phyloP scores from a whole-genome alignment of 1,140 invertebrate species.

The Sesamia nonagrioides region DNA sequence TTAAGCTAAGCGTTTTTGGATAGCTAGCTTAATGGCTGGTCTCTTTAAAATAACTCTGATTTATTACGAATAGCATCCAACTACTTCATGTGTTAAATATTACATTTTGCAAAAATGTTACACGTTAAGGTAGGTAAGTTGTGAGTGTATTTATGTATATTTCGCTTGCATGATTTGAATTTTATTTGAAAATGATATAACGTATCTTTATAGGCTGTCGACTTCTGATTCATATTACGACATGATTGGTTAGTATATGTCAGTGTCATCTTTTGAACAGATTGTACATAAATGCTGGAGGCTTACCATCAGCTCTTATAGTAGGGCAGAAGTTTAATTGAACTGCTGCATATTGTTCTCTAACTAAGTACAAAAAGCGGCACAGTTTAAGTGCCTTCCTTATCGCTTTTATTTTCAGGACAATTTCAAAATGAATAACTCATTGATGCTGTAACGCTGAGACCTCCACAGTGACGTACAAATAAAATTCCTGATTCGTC shows the following conservation, averaged over 20 bases:
- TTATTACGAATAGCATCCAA: conserved; percentile 18
- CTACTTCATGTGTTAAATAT: conserved; percentile 29
- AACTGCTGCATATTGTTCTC: no score
- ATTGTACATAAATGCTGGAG: no score
- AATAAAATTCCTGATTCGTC: no score
- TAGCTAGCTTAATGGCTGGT: conserved; percentile 34
- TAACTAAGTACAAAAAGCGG: no score
- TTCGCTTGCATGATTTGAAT: conserved; percentile 5
- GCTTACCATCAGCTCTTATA: no score
- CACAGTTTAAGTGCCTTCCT: no score
- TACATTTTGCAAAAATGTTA: conserved; percentile 35
- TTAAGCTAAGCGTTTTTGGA: conserved; percentile 41
- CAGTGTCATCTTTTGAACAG: no score
- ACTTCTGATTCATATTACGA: background rate
- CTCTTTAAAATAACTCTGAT: conserved; percentile 28
- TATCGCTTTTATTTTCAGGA: no score
- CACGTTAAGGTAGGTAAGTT: conserved; percentile 28
- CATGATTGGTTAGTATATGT: background rate
- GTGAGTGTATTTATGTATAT: conserved; percentile 15
- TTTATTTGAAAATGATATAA: conserved; percentile 22
- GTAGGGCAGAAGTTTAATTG: no score
- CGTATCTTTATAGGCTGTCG: background rate
- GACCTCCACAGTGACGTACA: no score
- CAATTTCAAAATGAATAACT: no score
- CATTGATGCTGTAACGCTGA: no score